Base-by-base conservation (phyloP, 92 coral and sea anemone species). In the Pocillopora grandis region DNA sequence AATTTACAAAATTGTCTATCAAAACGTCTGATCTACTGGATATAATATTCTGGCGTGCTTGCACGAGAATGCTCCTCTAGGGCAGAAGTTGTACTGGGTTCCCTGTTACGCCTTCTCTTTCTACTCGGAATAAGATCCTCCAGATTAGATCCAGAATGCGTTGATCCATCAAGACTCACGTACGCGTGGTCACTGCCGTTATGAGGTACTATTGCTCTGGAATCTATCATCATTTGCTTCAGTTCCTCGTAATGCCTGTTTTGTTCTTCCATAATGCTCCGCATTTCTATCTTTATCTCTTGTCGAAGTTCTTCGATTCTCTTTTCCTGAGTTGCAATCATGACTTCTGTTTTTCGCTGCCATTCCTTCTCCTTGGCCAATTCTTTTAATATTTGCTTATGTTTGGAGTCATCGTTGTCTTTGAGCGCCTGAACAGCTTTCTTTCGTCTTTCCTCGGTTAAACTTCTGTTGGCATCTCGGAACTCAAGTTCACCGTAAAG, bases 301-400 rank as follows among this genome's bases (percentile, higher is more conserved):
- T 91, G 80, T 15, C 97, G 85, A 18, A 96, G 90, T 57, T 96
- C 93, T 9, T 94, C 95, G 3, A 96, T 92, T 81, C 86, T 91
- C 61, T 77, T 85, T 66, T 90, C 82, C 70, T 96, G 99, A 55
- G 66, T 89, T 1, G 82, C 64, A 21, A 96, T 90, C 60, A 91
- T 83, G 19, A 20, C 58, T 62, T 96, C 97, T 8, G 94, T 92
- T 79, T 85, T 91, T 57, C 82, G 77, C 71, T 92, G 87, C 94
- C 95, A 92, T 64, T 92, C 97, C 48, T 87, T 80, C 76, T 94
- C 92, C 57, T 82, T 83, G 33, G 83, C 93, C 42, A 92, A 84
- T 75, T 89, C 90, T 35, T 82, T 79, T 27, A 77, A 76, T 33
- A 87, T 82, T 61, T 85, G 86, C 64, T 89, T 86, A 85, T 88